phyloP scores from a whole-genome alignment of 2,113 vertebrate species.

The Nibea coibor region DNA sequence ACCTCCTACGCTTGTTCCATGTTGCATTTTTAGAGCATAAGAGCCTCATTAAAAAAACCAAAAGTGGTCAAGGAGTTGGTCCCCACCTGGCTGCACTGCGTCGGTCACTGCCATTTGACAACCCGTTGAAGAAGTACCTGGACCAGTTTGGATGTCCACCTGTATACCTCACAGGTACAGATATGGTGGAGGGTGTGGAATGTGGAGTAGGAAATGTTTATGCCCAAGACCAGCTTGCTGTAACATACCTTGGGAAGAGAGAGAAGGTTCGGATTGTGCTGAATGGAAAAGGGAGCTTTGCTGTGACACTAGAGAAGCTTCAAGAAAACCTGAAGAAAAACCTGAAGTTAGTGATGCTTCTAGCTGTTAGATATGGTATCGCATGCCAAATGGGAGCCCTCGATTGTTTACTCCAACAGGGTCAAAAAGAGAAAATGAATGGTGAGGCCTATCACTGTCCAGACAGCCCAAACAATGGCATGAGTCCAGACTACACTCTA shows the following conservation, averaged over 20 bases:
- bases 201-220: slow-evolving; percentile 86
- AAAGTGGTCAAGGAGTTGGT: slow-evolving; percentile 83
- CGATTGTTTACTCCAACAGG: slow-evolving; percentile 73
- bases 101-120: slow-evolving; percentile 73
- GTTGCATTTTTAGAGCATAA: slow-evolving; percentile 83
- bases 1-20: slow-evolving; percentile 80
- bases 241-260: slow-evolving; percentile 82
- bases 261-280: slow-evolving; percentile 81
- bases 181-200: slow-evolving; percentile 82
- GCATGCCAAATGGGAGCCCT: slow-evolving; percentile 84
- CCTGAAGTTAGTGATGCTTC: slow-evolving; percentile 79
- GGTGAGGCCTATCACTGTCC: slow-evolving; percentile 16
- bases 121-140: slow-evolving; percentile 80
- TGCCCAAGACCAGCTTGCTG: slow-evolving; percentile 83
- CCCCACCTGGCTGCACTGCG: slow-evolving; percentile 84
- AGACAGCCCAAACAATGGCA: slow-evolving; percentile 27
- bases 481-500: slow-evolving; percentile 72
- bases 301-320: slow-evolving; percentile 70
- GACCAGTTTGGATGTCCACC: slow-evolving; percentile 84
- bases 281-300: slow-evolving; percentile 83
- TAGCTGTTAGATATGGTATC: slow-evolving; percentile 82
- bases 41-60: slow-evolving; percentile 82
- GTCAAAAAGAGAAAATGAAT: slow-evolving; percentile 57
- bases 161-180: slow-evolving; percentile 84
- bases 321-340: slow-evolving; percentile 74